Percentiles rank a stretch among this genome's conserved stretches.
Evolutionary conservation across 2,113 vertebrate species (phyloP).

Genomic region (Theristicus caerulescens): DNA sequence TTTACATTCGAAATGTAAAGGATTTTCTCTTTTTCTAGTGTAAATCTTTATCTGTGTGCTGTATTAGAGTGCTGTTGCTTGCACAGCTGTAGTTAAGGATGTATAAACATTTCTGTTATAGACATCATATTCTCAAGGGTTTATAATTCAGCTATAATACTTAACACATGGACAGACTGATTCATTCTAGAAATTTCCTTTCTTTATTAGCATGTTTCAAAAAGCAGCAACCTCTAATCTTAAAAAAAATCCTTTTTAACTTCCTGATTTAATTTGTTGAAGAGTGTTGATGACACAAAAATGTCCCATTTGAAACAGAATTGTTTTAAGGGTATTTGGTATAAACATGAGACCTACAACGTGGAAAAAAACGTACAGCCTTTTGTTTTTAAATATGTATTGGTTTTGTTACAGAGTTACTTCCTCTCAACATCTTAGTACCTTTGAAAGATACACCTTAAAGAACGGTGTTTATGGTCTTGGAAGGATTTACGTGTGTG

Average conservation of each 20-base stretch:
- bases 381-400: background rate
- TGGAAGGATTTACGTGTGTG: background rate
- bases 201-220: background rate
- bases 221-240: background rate
- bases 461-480: background rate
- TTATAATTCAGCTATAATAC: slow-evolving; percentile 4
- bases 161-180: background rate
- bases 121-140: background rate
- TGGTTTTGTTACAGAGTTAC: background rate
- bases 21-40: background rate
- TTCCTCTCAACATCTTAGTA: background rate
- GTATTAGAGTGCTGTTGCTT: background rate
- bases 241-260: background rate
- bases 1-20: slow-evolving; percentile 9
- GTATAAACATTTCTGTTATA: slow-evolving; percentile 21
- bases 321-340: background rate
- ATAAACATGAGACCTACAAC: background rate
- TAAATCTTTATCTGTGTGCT: slow-evolving; percentile 6
- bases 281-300: background rate
- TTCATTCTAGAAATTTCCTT: background rate
- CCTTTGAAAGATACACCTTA: background rate
- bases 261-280: background rate
- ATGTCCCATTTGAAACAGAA: background rate
- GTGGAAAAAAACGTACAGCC: background rate
- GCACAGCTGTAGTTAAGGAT: background rate